Evolutionary conservation across 2,888 invertebrate species (phyloP).

Genomic region (Pimpla rufipes): DNA sequence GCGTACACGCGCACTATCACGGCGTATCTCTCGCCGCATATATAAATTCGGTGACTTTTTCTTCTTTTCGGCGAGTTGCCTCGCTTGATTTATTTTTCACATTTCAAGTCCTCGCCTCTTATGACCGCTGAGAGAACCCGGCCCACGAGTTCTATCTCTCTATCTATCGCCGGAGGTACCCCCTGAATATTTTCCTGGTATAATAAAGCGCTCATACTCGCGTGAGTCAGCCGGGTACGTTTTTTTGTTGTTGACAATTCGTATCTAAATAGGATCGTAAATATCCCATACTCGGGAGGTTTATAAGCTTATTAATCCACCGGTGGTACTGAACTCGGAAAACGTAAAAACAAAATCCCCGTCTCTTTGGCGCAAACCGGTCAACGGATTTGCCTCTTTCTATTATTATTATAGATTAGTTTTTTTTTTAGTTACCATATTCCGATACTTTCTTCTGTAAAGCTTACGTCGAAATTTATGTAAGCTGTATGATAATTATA

Average conservation of each 20-base stretch:
- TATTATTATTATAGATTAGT: too few species aligned
- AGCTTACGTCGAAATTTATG: too few species aligned
- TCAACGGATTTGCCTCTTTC: too few species aligned
- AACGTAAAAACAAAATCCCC: too few species aligned
- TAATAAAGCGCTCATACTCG: constrained; percentile 1
- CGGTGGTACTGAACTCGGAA: not conserved
- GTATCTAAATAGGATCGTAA: not conserved
- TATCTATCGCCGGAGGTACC: not conserved
- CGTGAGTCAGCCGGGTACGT: too few species aligned
- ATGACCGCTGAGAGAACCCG: constrained; percentile 24
- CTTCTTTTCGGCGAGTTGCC: not conserved
- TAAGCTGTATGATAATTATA: too few species aligned
- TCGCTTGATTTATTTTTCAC: constrained; percentile 37
- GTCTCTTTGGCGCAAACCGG: too few species aligned
- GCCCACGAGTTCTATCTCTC: not conserved
- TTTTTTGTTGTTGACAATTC: not conserved
- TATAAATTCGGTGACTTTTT: constrained; percentile 35
- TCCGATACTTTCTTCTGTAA: too few species aligned
- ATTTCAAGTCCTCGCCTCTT: constrained; percentile 11
- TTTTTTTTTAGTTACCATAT: too few species aligned
- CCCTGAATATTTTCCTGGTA: constrained; percentile 9
- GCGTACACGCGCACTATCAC: constrained; percentile 40
- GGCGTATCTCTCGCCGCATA: constrained; percentile 26
- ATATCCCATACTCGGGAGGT: not conserved
- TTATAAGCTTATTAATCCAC: not conserved